Evolutionary conservation across 2,797 vertebrate species (phyloP).

Genomic region (Paratrypauchen microcephalus): DNA sequence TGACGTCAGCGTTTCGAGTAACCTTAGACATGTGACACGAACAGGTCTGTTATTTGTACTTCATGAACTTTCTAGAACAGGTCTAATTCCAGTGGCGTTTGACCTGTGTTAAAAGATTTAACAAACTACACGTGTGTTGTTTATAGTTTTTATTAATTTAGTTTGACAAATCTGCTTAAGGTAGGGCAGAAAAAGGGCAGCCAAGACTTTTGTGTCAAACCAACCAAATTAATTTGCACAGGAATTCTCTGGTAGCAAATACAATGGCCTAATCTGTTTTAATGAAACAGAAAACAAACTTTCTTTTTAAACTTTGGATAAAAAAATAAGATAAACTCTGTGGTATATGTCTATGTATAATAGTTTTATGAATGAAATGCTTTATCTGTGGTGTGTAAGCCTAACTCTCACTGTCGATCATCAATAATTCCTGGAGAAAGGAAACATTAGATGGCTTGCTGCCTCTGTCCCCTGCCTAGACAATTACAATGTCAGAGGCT

Average conservation of each 20-base stretch:
- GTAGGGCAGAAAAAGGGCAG: not conserved
- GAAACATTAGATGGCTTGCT: slow-evolving; percentile 67
- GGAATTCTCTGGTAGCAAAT: not conserved
- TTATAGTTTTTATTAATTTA: not conserved
- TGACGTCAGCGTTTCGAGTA: slow-evolving; percentile 5
- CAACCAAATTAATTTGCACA: not conserved
- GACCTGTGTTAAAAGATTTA: not conserved
- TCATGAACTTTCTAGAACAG: not conserved
- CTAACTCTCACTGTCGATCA: slow-evolving; percentile 54
- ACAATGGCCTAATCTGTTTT: too few species aligned
- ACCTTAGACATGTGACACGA: slow-evolving; percentile 5
- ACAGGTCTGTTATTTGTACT: slow-evolving; percentile 6
- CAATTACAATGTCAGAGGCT: slow-evolving; percentile 74
- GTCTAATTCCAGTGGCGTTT: not conserved
- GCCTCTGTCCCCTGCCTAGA: slow-evolving; percentile 57
- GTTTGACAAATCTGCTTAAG: not conserved
- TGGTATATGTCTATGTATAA: slow-evolving; percentile 14
- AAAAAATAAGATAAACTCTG: not conserved
- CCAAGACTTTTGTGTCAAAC: not conserved
- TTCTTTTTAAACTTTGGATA: not conserved
- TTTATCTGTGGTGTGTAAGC: slow-evolving; percentile 36
- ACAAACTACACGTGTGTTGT: not conserved
- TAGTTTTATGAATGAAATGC: slow-evolving; percentile 32
- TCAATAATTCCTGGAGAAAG: slow-evolving; percentile 68
- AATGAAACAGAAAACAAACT: too few species aligned